Evolutionary conservation across 2,888 invertebrate genomes (phyloP).

Genomic region (Trissolcus brochymenae): DNA sequence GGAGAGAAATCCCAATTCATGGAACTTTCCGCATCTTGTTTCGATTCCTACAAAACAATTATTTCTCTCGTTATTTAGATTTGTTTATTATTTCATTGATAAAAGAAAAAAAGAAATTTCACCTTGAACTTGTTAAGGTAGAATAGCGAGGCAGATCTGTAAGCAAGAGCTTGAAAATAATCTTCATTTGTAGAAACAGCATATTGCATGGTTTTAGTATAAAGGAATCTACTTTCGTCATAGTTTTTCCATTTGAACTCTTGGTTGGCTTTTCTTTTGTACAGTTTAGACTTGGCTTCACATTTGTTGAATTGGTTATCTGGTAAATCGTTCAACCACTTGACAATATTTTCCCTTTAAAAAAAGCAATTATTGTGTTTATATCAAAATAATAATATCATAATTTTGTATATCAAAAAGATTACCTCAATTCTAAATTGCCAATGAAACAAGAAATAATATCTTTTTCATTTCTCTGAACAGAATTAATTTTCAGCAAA

Average conservation of each 20-base stretch:
- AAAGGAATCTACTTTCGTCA: slow-evolving; percentile 79
- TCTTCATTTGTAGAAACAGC: slow-evolving; percentile 79
- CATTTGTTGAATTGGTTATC: slow-evolving; percentile 70
- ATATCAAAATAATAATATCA: background rate
- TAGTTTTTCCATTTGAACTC: slow-evolving; percentile 79
- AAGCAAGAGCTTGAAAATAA: slow-evolving; percentile 82
- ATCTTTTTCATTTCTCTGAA: slow-evolving; percentile 61
- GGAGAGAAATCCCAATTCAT: slow-evolving; percentile 81
- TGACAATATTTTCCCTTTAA: slow-evolving; percentile 68
- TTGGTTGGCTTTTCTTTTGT: slow-evolving; percentile 79
- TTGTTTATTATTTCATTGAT: background rate
- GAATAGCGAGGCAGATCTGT: slow-evolving; percentile 83
- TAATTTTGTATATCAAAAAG: background rate
- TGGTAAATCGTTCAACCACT: slow-evolving; percentile 72
- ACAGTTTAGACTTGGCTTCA: slow-evolving; percentile 67
- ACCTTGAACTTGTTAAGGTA: slow-evolving; percentile 80
- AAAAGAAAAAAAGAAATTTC: slow-evolving; percentile 60
- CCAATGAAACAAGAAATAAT: slow-evolving; percentile 62
- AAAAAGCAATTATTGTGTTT: background rate
- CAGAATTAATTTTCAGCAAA: slow-evolving; percentile 36
- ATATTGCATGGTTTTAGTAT: slow-evolving; percentile 81
- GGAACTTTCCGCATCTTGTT: slow-evolving; percentile 81
- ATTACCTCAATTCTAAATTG: slow-evolving; percentile 61
- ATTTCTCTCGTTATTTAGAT: background rate
- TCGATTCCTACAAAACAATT: slow-evolving; percentile 77